Percentiles rank a stretch among this genome's conserved stretches.
Conservation (phyloP, 2,797 vertebrate genomes). For the Chanos chanos region DNA sequence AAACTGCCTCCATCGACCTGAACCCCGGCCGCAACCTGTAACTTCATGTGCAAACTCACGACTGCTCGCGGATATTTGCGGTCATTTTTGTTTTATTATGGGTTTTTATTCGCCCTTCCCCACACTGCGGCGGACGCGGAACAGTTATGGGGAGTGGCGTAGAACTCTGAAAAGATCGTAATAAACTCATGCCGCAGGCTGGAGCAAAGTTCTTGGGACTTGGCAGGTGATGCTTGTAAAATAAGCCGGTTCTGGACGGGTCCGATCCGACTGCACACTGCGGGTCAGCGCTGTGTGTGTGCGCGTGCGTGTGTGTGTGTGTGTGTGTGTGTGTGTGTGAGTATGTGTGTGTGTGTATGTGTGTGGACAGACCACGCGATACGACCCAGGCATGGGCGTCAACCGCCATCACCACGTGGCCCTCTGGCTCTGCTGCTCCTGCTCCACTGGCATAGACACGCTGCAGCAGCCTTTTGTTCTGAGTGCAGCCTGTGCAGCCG, state of each 20-base stretch:
- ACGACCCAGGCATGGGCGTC: conserved; percentile 36
- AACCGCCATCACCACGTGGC: conserved; percentile 27
- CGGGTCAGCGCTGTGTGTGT: not conserved
- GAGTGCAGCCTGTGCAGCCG: conserved; percentile 6
- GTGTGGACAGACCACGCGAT: conserved; percentile 1
- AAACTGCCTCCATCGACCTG: not conserved
- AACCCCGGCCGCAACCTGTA: not conserved
- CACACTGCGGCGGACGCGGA: not conserved
- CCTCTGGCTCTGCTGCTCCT: conserved; percentile 29
- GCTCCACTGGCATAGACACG: conserved; percentile 34
- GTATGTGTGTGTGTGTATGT: not conserved
- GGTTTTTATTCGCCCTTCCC: no score
- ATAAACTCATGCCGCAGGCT: not conserved
- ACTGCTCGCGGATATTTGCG: no score
- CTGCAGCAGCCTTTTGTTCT: conserved; percentile 46
- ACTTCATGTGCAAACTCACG: no score
- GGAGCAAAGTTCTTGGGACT: conserved; percentile 3
- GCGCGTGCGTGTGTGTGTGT: not conserved
- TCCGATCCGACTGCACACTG: not conserved
- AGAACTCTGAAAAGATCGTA: not conserved
- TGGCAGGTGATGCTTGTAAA: no score
- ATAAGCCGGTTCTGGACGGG: no score
- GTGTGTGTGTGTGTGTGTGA: conserved; percentile 3
- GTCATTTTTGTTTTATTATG: no score
- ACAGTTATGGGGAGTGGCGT: not conserved